phyloP scores from a whole-genome alignment of 2,888 invertebrate genomes.

The Drosophila macrothrix region DNA sequence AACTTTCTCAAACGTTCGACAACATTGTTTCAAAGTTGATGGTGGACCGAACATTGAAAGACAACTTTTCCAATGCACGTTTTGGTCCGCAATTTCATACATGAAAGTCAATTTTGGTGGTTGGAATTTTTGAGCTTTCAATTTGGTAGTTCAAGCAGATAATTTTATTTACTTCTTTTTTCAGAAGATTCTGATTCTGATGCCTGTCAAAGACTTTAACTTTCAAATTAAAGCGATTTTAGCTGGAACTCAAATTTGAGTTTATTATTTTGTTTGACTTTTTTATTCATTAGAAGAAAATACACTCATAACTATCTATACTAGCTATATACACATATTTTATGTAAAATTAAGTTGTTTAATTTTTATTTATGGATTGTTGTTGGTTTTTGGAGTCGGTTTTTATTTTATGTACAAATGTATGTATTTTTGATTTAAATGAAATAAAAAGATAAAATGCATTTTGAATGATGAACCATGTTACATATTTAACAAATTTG shows the following conservation, averaged over 20 bases:
- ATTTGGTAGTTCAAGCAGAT: constrained; percentile 1
- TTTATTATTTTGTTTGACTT: not conserved
- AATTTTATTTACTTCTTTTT: not conserved
- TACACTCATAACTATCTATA: no score
- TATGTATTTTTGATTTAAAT: no score
- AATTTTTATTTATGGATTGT: no score
- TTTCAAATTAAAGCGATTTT: not conserved
- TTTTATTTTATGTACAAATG: no score
- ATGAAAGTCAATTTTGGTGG: not conserved
- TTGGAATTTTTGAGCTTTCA: not conserved
- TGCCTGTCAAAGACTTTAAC: not conserved
- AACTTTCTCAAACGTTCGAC: constrained; percentile 61
- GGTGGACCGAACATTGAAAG: constrained; percentile 12
- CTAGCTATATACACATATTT: no score
- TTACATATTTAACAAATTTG: no score
- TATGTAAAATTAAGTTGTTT: no score
- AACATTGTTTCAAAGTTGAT: constrained; percentile 43
- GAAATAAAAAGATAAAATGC: no score
- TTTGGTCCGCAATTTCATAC: not conserved
- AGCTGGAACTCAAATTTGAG: not conserved
- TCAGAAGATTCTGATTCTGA: not conserved
- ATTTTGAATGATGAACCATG: no score
- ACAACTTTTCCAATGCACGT: constrained; percentile 29
- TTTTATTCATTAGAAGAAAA: not conserved
- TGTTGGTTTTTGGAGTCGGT: no score